Base-by-base conservation (phyloP, 2,113 vertebrate species). In the Apodemus sylvaticus region DNA sequence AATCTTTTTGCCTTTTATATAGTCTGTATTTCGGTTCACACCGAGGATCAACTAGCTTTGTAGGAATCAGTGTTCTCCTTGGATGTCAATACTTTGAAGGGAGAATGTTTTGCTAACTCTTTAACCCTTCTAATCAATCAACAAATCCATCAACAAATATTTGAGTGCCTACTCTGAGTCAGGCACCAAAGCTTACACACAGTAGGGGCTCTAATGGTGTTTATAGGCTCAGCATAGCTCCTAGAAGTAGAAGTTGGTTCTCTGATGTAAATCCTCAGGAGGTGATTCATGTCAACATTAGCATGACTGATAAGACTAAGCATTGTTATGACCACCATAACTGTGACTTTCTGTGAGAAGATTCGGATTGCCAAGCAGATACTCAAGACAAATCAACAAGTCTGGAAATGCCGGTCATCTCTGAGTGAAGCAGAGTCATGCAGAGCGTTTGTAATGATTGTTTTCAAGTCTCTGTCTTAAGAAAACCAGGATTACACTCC, bases 71-170 rank as follows among this genome's bases (percentile, higher is more conserved):
- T 92, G 45, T 58, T 55, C 29, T 64, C 16, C 86, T 51, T 81
- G 53, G 26, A 93, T 83, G 45, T 87, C 74, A 85, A 34, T 81
- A 89, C 6, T 78, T 95, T 95, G 62, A 96, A 93, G 14, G 66
- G 71, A 96, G 64, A 94, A 92, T 81, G 42, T 93, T 96, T 96
- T 95, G 86, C 87, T 93, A 96, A 95, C 89, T 78, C 95, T 34
- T 17, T 64, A 91, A 95, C 92, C 64, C 14, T 36, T 91, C 73
- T 77, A 86, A 90, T 91, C 91, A 96, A 73, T 95, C 91, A 85
- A n/a, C n/a, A n/a, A n/a, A 48, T 92, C 60, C 45, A 73, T 96
- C 86, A 94, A 53, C 91, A 94, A 96, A 83, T 94, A 97, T 94
- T 94, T 92, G 89, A 95, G 48, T 66, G 62, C 73, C 42, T 93